Evolutionary conservation across 2,113 vertebrate genomes (phyloP), one percentile per base, ranked within the genome.

Genomic region (Rhinolophus sinicus): DNA sequence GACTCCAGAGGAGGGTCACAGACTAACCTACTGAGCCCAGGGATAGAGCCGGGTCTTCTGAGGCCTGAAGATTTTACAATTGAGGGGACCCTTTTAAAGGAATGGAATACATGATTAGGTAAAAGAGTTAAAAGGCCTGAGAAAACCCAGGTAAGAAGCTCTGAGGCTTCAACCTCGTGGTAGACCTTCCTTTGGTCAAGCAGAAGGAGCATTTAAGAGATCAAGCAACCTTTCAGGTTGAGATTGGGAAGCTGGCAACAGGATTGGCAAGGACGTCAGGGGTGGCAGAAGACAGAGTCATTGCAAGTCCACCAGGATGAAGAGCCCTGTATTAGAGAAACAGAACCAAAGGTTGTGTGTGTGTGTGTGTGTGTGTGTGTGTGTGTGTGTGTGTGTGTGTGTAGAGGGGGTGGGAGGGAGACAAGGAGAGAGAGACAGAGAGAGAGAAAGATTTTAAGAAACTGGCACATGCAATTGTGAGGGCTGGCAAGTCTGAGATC

Each of bases 151-250:
- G 18, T 33, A n/a, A 58, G 40, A 67, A 56, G 12, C 35, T 65
- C 12, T 0, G 10, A 88, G 33, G n/a, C 58, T 80, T 80, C 47
- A 26, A 9, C 26, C 21, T 90, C 16, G 1, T 24, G 11, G 44
- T 38, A 58, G n/a, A 52, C 15, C 18, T 21, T 3, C 38, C 75
- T 92, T 69, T 58, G 67, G 38, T 94, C 65, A 69, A 72, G 54
- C 38, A 88, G 40, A 70, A 33, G 26, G 70, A 93, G 15, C n/a
- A 38, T 75, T 93, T 72, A 56, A 50, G 35, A 80, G 54, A 84
- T n/a, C 26, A 30, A 47, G 33, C 9, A 33, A 67, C 64, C 35
- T 86, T 65, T n/a, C 7, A 47, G 54, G 11, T 15, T 33, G 47
- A 56, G 60, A 52, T 18, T 9, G 5, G 15, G 35, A 87, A 75